Evolutionary conservation across 2,113 vertebrate species (phyloP).

Genomic region (Formicarius rufipectus): DNA sequence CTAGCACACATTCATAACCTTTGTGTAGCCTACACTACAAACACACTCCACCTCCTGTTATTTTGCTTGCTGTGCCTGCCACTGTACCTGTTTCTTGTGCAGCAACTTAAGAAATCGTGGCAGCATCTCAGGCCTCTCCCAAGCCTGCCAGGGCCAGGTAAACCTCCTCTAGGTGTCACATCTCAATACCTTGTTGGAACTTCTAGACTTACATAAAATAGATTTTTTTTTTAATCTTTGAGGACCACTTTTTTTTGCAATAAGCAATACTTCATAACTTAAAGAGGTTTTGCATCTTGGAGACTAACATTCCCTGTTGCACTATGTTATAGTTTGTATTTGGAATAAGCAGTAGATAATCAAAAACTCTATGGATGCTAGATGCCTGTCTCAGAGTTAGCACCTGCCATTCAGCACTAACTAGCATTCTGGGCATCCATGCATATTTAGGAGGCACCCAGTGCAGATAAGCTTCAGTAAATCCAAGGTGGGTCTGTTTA

Average conservation of each 20-base stretch:
- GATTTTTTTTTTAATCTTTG: not conserved
- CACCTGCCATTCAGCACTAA: not conserved
- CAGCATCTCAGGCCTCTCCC: not conserved
- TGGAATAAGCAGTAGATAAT: not conserved
- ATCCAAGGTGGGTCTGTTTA: not conserved
- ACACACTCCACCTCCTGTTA: not conserved
- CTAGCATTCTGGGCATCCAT: not conserved
- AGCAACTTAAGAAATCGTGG: not conserved
- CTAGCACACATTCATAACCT: not conserved
- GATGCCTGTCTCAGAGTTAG: not conserved
- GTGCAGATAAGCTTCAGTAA: not conserved
- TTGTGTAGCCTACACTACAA: not conserved
- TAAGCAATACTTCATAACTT: not conserved
- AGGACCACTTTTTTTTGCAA: not conserved
- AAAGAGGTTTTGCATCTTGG: not conserved
- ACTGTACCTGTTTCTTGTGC: not conserved
- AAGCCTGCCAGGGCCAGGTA: not conserved
- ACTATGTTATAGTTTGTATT: not conserved
- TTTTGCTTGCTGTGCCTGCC: not conserved
- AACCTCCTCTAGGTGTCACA: not conserved
- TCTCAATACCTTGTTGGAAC: not conserved
- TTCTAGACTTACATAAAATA: not conserved
- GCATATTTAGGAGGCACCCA: not conserved
- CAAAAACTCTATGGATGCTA: not conserved
- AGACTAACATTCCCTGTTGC: not conserved